Evolutionary conservation across 2,888 invertebrate genomes (phyloP).

Genomic region (Heteropelma amictum): DNA sequence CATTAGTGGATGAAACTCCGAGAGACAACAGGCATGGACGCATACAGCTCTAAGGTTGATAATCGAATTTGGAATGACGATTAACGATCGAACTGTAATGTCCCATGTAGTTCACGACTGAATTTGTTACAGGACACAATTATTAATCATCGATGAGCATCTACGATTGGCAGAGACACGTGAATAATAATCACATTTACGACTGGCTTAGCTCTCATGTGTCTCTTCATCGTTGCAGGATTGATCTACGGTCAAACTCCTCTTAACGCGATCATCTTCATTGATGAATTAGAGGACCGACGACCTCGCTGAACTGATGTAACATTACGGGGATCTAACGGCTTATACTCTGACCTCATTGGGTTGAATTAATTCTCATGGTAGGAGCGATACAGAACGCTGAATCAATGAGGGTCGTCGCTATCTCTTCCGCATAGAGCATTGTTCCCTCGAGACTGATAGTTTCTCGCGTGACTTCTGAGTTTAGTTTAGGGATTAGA

Average conservation of each 20-base stretch:
- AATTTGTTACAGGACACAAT: slow-evolving; percentile 11
- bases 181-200: slow-evolving; percentile 20
- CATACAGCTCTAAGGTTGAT: not conserved
- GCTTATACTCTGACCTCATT: not conserved
- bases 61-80: slow-evolving; percentile 35
- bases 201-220: not conserved
- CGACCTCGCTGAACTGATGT: not conserved
- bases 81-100: slow-evolving; percentile 27
- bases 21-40: not conserved
- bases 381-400: not conserved
- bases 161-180: not conserved
- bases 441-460: slow-evolving; percentile 13
- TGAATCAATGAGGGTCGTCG: slow-evolving; percentile 20
- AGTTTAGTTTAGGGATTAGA: not conserved
- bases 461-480: not conserved
- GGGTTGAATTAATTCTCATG: slow-evolving; percentile 23
- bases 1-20: not conserved
- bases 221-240: slow-evolving; percentile 2
- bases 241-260: not conserved
- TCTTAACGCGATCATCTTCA: slow-evolving; percentile 30
- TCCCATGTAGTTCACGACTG: too few species aligned
- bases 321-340: not conserved
- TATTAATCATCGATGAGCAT: slow-evolving; percentile 35
- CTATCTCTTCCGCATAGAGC: not conserved
- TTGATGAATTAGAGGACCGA: slow-evolving; percentile 46